Evolutionary conservation across 92 coral and sea anemone species (phyloP), one percentile per base, ranked within the genome.

Genomic region (Parazoanthus atlanticus): DNA sequence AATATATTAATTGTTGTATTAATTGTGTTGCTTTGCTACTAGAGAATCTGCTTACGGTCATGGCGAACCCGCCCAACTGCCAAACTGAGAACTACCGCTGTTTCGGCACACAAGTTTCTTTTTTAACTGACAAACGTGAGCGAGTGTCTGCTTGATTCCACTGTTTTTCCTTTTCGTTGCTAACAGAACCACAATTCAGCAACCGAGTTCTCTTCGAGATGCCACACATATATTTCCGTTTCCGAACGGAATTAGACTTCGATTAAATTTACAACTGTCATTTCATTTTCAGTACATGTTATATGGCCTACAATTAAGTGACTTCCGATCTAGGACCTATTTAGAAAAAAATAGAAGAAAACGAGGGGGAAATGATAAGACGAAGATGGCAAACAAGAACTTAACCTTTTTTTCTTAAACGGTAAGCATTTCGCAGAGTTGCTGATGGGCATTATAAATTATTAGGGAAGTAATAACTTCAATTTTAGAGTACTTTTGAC

Each of bases 161-260:
- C 46, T 32, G 23, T 19, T 74, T 34, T 29, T 1, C 1, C 38
- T 30, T 70, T 74, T 5, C 43, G 5, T 36, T 21, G 79, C 47
- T 23, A 74, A 2, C 79, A 36, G 28, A 74, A 17, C 43, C 79
- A 34, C 79, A 74, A 16, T 74, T 34, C 78, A 75, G 79, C 26
- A 5, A 13, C 30, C 41, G 41, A 74, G 46, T 3, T 31, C 28
- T 74, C 17, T 36, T 75, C 43, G n/a, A 74, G 29, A n/a, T 33
- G 25, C 43, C 79, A 74, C 76, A 71, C 38, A 71, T 21, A 74
- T 23, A 74, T 21, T 74, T 74, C 79, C 79, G 79, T 36, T 74
- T 32, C 40, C 23, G 43, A 33, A 19, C 79, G 25, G 46, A 73
- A 36, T 73, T 74, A 28, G 78, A 74, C 41, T 12, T 74, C 78